Base-by-base conservation (phyloP, 2,797 vertebrate genomes). In the Aselliscus stoliczkanus region DNA sequence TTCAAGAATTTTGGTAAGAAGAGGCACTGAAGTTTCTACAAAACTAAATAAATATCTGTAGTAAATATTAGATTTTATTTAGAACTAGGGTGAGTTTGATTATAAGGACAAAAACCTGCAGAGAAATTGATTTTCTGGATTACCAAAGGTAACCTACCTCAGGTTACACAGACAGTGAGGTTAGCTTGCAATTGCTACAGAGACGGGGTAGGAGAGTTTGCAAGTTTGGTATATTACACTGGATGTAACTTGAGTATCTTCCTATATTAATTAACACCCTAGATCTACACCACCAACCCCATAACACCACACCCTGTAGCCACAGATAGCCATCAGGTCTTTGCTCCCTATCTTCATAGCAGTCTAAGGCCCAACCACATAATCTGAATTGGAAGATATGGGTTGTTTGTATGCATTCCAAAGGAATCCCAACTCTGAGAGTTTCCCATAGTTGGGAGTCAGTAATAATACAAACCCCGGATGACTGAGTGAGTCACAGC, bases 381-480 rank as follows among this genome's bases (percentile, higher is more conserved):
- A 56, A 93, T 93, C 65, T 79, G 52, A 97, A 91, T 31, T 77
- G 83, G 90, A 93, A 94, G 60, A 94, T 93, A 21, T 90, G 64
- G 44, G 72, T 70, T 88, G 96, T 97, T 90, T 97, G 88, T 84
- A 29, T 73, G 85, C 2, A 13, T 89, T 94, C 90, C 92, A 93
- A 90, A 94, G 96, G 95, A 97, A 97, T 97, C 88, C 96, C 90
- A 88, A 76, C 31, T 90, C 92, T 80, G 88, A 93, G 92, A 60
- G 79, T 89, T 96, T 94, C 47, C 39, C 73, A 95, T 88, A 93
- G 93, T 65, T 95, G 69, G 60, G 83, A 83, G 69, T 90, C 90
- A 82, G 75, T 91, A 95, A 94, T 90, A 93, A 93, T 15, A 39
- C 65, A 91, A 82, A 72, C 54, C 0, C 15, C 17, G 60, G 85